phyloP scores from a whole-genome alignment of 2,113 vertebrate species.

The Nothobranchius kuhntae region DNA sequence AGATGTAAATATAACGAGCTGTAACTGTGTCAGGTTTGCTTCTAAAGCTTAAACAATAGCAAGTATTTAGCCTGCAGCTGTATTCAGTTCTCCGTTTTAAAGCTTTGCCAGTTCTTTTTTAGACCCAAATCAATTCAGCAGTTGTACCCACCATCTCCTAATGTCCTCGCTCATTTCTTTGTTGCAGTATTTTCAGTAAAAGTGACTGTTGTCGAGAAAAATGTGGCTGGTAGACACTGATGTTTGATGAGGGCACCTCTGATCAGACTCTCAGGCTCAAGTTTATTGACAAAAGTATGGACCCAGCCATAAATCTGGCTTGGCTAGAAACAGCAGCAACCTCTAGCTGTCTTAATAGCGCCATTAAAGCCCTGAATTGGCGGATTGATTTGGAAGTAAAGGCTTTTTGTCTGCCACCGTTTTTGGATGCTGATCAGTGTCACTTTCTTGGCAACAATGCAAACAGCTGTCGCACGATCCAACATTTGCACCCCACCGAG shows the following conservation, averaged over 20 bases:
- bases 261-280: slow-evolving; percentile 22
- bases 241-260: slow-evolving; percentile 13
- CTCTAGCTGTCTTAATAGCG: slow-evolving; percentile 11
- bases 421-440: slow-evolving; percentile 37
- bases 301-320: slow-evolving; percentile 24
- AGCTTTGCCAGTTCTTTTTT: slow-evolving; percentile 2
- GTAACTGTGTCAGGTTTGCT: background rate
- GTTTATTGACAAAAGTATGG: slow-evolving; percentile 21
- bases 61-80: background rate
- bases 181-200: slow-evolving; percentile 22
- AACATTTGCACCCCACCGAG: slow-evolving; percentile 20
- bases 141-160: slow-evolving; percentile 3
- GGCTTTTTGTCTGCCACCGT: slow-evolving; percentile 25
- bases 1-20: background rate
- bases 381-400: slow-evolving; percentile 30
- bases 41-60: background rate
- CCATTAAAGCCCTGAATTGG: slow-evolving; percentile 18
- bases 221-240: slow-evolving; percentile 1
- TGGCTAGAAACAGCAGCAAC: slow-evolving; percentile 9
- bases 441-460: slow-evolving; percentile 19
- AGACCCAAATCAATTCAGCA: background rate
- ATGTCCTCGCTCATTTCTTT: slow-evolving; percentile 6
- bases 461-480: slow-evolving; percentile 14
- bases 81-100: background rate
- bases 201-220: slow-evolving; percentile 8